Conservation (phyloP, 2,888 invertebrate genomes). For the Asteroscopus sphinx region DNA sequence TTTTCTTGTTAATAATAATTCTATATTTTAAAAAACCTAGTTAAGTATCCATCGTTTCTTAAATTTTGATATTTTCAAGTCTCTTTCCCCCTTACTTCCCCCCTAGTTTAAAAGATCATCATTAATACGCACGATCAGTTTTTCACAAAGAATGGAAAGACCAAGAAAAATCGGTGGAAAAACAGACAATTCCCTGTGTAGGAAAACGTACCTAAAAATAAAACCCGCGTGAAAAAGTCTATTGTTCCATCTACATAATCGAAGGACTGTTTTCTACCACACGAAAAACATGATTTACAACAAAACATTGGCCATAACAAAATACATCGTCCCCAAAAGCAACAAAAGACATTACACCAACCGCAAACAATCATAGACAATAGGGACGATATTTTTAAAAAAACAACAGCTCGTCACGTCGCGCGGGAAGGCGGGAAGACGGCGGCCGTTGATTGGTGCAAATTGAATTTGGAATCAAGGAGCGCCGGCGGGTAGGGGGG, state of each 20-base stretch:
- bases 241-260: not conserved
- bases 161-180: no score
- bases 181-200: no score
- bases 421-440: slow-evolving; percentile 87
- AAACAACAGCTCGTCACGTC: slow-evolving; percentile 76
- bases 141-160: not conserved
- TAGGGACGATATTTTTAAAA: slow-evolving; percentile 54
- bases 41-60: no score
- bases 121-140: slow-evolving; percentile 25
- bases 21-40: no score
- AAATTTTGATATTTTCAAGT: no score
- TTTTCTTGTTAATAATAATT: no score
- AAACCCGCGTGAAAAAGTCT: no score
- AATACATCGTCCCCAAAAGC: slow-evolving; percentile 21
- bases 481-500: slow-evolving; percentile 59
- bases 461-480: slow-evolving; percentile 89
- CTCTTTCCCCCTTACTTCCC: not conserved
- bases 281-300: not conserved
- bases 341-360: slow-evolving; percentile 57
- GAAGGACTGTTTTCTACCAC: not conserved
- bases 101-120: slow-evolving; percentile 7
- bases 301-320: slow-evolving; percentile 1
- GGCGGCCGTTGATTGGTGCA: slow-evolving; percentile 89
- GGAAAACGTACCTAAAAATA: no score
- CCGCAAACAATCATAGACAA: slow-evolving; percentile 59